phyloP scores from a whole-genome alignment of 1,140 invertebrate species.

The Calephelis virginiensis region DNA sequence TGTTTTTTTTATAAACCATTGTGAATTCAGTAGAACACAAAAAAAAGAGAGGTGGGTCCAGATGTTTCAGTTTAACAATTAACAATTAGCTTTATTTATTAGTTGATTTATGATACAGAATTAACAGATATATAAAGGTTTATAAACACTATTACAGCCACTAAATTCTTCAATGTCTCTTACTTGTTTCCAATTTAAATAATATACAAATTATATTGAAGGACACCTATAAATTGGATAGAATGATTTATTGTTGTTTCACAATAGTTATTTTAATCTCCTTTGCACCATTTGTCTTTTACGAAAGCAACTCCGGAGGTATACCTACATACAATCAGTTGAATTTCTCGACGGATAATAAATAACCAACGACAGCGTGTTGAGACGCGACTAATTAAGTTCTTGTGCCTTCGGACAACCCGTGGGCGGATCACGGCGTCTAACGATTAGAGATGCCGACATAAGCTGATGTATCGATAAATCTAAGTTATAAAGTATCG shows the following conservation, averaged over 20 bases:
- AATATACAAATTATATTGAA: neutral
- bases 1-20: too few species aligned
- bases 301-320: constrained; percentile 38
- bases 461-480: neutral
- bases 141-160: too few species aligned
- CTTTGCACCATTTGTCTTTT: constrained; percentile 41
- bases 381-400: constrained; percentile 67
- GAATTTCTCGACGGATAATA: constrained; percentile 54
- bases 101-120: too few species aligned
- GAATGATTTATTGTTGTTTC: constrained; percentile 11
- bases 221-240: neutral
- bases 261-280: constrained; percentile 29
- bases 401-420: constrained; percentile 52
- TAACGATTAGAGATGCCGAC: constrained; percentile 33
- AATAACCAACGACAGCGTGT: constrained; percentile 51
- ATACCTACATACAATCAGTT: constrained; percentile 47
- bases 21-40: too few species aligned
- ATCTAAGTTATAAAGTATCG: too few species aligned
- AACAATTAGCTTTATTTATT: too few species aligned
- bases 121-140: too few species aligned
- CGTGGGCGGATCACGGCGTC: constrained; percentile 45
- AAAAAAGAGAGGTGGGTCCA: too few species aligned
- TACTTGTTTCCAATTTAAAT: too few species aligned
- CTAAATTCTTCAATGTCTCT: too few species aligned
- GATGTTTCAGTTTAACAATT: too few species aligned